Conservation (phyloP, 2,888 invertebrate genomes). For the Psylliodes chrysocephalus region DNA sequence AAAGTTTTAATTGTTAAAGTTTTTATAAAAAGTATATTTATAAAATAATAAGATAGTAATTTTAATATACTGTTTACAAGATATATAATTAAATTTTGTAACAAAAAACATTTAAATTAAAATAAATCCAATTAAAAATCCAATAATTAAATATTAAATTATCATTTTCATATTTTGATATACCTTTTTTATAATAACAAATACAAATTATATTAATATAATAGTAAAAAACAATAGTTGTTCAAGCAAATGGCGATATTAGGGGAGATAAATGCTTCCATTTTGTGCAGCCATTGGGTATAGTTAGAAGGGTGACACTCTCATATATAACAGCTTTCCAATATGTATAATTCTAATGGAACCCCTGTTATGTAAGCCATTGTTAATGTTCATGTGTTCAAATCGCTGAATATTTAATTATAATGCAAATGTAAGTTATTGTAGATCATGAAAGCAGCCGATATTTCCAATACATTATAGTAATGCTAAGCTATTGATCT, state of each 20-base stretch:
- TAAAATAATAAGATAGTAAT: too few species aligned
- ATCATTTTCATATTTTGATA: background rate
- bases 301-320: background rate
- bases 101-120: background rate
- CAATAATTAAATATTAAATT: background rate
- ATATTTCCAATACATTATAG: background rate
- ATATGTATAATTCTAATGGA: conserved; percentile 10
- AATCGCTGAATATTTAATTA: background rate
- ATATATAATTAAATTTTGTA: too few species aligned
- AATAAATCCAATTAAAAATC: background rate
- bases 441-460: background rate
- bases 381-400: background rate
- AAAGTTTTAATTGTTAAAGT: too few species aligned
- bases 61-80: too few species aligned
- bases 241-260: conserved; percentile 1
- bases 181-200: background rate
- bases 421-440: background rate
- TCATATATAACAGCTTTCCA: conserved; percentile 10
- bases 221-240: background rate
- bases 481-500: too few species aligned
- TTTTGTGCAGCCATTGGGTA: background rate
- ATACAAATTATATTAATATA: background rate
- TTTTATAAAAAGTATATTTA: too few species aligned
- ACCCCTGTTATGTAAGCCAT: conserved; percentile 1
- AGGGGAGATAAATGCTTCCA: background rate